A percentile compares a stretch with the other conserved stretches of the same genome.
These are phyloP conservation scores for Collichthys lucidus DNA, from an alignment of 2,113 vertebrate species.

Conservation along the genomic window DNA sequence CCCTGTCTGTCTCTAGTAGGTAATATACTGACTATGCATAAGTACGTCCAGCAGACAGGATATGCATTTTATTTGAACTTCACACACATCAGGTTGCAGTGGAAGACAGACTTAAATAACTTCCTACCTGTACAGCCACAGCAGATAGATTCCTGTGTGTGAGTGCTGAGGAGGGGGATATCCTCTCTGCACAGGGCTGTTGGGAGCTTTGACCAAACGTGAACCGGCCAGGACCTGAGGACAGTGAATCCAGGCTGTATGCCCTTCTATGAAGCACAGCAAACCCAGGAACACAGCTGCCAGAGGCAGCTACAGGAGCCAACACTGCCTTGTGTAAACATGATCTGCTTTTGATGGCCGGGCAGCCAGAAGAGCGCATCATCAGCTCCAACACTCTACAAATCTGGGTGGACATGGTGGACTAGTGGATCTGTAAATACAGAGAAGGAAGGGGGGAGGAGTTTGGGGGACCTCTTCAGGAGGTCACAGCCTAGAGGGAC, in stretches of 20 bases:
- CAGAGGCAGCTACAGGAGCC: constrained; percentile 7
- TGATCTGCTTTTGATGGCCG: constrained; percentile 41
- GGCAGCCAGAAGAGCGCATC: constrained; percentile 57
- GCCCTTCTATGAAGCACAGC: constrained; percentile 59
- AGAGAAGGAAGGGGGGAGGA: neutral
- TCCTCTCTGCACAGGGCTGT: constrained; percentile 58
- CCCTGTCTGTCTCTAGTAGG: too few relatives aligned
- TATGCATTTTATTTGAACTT: neutral
- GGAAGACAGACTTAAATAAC: neutral
- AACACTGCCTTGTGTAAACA: constrained; percentile 29
- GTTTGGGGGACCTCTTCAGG: constrained; percentile 2
- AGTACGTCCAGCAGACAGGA: neutral
- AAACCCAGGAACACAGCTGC: constrained; percentile 5
- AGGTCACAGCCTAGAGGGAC: constrained; percentile 26
- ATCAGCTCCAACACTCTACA: constrained; percentile 56
- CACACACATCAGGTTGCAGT: neutral
- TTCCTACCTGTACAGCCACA: constrained; percentile 72
- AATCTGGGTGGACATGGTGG: constrained; percentile 70
- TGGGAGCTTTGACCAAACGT: constrained; percentile 46
- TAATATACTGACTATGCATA: neutral
- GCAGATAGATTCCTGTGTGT: constrained; percentile 76
- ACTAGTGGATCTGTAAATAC: neutral
- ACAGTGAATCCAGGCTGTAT: constrained; percentile 71
- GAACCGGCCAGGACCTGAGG: constrained; percentile 56
- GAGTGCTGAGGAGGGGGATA: constrained; percentile 50